Base-by-base conservation (phyloP, 2,797 vertebrate species). In the Clarias pachynema region DNA sequence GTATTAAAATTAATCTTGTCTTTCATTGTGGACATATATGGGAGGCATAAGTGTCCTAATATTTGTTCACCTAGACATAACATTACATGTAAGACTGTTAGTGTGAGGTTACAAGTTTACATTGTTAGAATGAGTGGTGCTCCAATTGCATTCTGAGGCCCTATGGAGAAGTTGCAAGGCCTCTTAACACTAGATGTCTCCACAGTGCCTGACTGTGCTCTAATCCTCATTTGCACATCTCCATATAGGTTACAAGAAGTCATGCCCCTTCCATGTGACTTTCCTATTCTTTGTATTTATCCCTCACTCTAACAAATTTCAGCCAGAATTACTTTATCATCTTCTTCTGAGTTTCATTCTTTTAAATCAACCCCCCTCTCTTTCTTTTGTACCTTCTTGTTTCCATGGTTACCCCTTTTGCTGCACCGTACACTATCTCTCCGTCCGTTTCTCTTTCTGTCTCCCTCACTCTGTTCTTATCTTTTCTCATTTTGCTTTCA, bases 401-500 rank as follows among this genome's bases (percentile, higher is more conserved):
- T 96, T 95, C 95, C 95, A 96, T 96, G 95, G 95, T 96, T 96
- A 96, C 95, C 92, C 95, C 94, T 95, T 95, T 95, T 94, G 95
- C 94, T 89, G 93, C 94, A 95, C 94, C 92, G 93, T 96, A 95
- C 95, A 95, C 95, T 95, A 95, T 95, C 95, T 95, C 94, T 95
- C 94, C 92, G 95, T 95, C 95, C 93, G 92, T 95, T 95, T 94
- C 94, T 94, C 95, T 95, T 93, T 95, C 94, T 93, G 94, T 95
- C 95, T 95, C 95, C 93, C 95, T 95, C 95, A 94, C 95, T 95
- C 95, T 94, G 94, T 95, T 96, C 95, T 96, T 96, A 96, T 96
- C 95, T 96, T 83, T 96, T 95, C 95, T 95, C 95, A 95, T 95
- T 95, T 95, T 95, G 95, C 95, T 96, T 96, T 96, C 95, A 96